phyloP scores from a whole-genome alignment of 1,140 invertebrate species.

The Ceratina calcarata region DNA sequence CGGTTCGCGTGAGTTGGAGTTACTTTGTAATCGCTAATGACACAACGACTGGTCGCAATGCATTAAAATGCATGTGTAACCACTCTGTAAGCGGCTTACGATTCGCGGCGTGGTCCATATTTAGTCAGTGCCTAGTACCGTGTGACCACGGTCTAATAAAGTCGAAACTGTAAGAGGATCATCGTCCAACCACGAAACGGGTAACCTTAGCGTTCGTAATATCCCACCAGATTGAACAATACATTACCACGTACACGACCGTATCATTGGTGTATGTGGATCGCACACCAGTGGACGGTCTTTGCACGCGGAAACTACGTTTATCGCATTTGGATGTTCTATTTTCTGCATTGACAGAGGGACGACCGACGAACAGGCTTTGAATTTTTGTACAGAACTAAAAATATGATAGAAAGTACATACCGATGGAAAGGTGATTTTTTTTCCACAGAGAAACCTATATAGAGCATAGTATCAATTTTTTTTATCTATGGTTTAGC shows the following conservation, averaged over 20 bases:
- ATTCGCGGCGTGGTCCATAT: slow-evolving; percentile 49
- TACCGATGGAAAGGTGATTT: too few relatives aligned
- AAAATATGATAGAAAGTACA: too few relatives aligned
- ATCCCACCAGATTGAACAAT: slow-evolving; percentile 42
- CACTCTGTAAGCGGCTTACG: slow-evolving; percentile 61
- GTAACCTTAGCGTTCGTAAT: slow-evolving; percentile 55
- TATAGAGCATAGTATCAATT: too few relatives aligned
- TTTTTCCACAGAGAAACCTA: too few relatives aligned
- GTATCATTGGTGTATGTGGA: not conserved
- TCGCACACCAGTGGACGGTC: not conserved
- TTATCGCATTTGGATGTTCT: slow-evolving; percentile 6
- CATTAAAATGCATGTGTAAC: slow-evolving; percentile 61
- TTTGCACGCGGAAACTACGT: not conserved
- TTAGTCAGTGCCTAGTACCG: slow-evolving; percentile 54
- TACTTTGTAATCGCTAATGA: slow-evolving; percentile 63
- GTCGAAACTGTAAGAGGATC: slow-evolving; percentile 67
- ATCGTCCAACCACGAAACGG: slow-evolving; percentile 41
- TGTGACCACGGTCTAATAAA: slow-evolving; percentile 57
- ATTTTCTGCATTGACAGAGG: slow-evolving; percentile 5
- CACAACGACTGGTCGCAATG: slow-evolving; percentile 41
- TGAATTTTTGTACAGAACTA: not conserved
- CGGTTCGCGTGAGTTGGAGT: slow-evolving; percentile 31
- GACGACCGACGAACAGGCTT: not conserved
- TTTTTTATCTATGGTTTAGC: too few relatives aligned
- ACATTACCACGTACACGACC: slow-evolving; percentile 26